phyloP scores from a whole-genome alignment of 2,113 vertebrate genomes.

The Cricetomys ansorgei region DNA sequence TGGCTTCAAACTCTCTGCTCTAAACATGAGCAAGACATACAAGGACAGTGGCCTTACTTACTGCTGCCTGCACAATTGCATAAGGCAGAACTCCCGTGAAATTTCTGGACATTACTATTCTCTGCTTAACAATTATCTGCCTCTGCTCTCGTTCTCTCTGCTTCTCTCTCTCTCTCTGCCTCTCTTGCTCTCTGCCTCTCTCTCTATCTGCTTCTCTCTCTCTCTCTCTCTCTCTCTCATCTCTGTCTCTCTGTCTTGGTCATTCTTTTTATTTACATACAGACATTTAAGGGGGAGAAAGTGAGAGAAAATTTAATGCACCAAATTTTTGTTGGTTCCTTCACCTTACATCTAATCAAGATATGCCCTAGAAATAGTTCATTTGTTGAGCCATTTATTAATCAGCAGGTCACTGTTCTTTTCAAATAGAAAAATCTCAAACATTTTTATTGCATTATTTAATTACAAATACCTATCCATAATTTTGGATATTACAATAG shows the following conservation, averaged over 20 bases:
- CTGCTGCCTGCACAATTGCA: neutral
- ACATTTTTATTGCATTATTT: neutral
- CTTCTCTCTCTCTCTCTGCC: neutral
- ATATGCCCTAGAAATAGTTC: neutral
- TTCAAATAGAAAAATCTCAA: neutral
- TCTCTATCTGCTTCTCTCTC: neutral
- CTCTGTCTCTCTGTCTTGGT: too few relatives aligned
- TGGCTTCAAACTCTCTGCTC: neutral
- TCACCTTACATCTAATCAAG: neutral
- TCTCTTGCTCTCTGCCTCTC: neutral
- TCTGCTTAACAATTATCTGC: too few relatives aligned
- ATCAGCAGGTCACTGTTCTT: neutral
- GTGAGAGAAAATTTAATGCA: neutral
- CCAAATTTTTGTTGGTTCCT: neutral
- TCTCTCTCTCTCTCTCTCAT: neutral
- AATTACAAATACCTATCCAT: neutral
- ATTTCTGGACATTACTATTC: rapidly evolving
- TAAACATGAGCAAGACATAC: neutral
- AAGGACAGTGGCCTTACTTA: neutral
- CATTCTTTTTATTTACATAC: too few relatives aligned
- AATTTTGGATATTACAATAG: neutral
- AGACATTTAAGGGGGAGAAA: neutral
- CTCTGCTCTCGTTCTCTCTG: neutral
- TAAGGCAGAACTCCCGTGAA: neutral
- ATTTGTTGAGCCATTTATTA: neutral